Evolutionary conservation across 2,113 vertebrate genomes (phyloP).

Genomic region (Pangasianodon gigas): DNA sequence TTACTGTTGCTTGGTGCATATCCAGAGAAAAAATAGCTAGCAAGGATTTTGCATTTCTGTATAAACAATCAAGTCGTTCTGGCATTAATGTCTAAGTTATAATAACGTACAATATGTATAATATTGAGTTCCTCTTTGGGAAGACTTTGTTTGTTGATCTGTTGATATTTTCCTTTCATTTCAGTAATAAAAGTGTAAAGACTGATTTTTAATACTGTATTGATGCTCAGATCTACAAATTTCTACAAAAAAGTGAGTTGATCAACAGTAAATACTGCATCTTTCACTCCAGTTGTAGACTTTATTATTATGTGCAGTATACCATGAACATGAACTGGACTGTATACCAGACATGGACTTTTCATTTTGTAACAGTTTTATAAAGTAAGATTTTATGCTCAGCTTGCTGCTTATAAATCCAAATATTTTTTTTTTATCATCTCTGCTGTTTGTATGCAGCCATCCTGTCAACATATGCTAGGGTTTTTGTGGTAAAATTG

Average conservation of each 20-base stretch:
- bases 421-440: neutral
- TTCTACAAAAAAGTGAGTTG: neutral
- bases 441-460: neutral
- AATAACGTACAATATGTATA: neutral
- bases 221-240: too few species aligned
- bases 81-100: neutral
- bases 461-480: neutral
- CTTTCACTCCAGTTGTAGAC: neutral
- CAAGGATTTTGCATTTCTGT: neutral
- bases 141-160: neutral
- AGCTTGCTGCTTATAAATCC: neutral
- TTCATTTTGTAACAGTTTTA: neutral
- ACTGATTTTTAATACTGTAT: too few species aligned
- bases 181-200: neutral
- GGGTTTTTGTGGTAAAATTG: neutral
- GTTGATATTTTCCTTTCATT: neutral
- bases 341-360: neutral
- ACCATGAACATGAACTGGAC: neutral
- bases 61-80: neutral
- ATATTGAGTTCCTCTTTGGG: neutral
- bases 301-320: neutral
- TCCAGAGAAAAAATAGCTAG: neutral
- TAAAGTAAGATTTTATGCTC: neutral
- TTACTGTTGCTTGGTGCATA: neutral
- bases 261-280: neutral